Evolutionary conservation across 2,888 invertebrate genomes (phyloP).

Genomic region (Gortyna flavago): DNA sequence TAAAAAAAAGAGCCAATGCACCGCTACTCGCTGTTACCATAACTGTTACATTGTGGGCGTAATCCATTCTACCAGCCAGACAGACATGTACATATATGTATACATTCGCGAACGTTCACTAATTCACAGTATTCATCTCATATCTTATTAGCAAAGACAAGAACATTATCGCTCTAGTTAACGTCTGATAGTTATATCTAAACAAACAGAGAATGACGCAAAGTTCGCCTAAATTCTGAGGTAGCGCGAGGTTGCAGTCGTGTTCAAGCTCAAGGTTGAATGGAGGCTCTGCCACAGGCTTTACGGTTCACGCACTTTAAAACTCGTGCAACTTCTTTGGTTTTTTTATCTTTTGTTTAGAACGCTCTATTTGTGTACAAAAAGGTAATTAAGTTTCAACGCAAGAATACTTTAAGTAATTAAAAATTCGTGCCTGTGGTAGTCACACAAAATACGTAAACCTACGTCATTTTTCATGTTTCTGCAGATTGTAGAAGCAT

Average conservation of each 20-base stretch:
- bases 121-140: constrained; percentile 13
- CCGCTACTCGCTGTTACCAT: constrained; percentile 19
- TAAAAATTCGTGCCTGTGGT: background rate
- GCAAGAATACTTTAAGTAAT: background rate
- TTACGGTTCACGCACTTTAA: constrained; percentile 59
- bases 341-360: constrained; percentile 14
- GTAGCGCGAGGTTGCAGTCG: constrained; percentile 53
- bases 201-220: constrained; percentile 55
- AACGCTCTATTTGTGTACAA: background rate
- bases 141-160: constrained; percentile 46
- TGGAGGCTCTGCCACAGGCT: constrained; percentile 56
- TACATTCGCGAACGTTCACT: constrained; percentile 16
- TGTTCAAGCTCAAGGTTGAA: constrained; percentile 52
- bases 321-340: background rate
- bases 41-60: constrained; percentile 50
- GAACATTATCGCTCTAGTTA: constrained; percentile 55
- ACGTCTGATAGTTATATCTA: constrained; percentile 47
- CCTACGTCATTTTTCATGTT: constrained; percentile 1
- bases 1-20: constrained; percentile 33
- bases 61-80: constrained; percentile 35
- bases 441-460: background rate
- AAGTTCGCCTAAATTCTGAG: constrained; percentile 44
- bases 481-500: background rate
- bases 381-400: background rate
- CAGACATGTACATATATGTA: constrained; percentile 9